Evolutionary conservation across 2,113 vertebrate genomes (phyloP).

Genomic region (Chloebia gouldiae): DNA sequence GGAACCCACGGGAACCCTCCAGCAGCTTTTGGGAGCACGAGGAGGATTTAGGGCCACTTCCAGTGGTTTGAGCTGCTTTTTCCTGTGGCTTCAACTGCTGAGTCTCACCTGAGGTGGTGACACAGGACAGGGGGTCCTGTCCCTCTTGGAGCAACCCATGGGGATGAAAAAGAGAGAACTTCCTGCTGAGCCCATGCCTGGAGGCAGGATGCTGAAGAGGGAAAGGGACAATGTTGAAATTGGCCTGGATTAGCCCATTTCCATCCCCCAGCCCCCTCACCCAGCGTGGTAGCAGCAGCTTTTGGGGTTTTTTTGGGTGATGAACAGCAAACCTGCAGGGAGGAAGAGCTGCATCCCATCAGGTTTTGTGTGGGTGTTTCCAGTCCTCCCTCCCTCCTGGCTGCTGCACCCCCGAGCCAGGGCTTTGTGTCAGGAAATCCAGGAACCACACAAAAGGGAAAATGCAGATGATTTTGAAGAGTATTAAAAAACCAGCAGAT

Average conservation of each 20-base stretch:
- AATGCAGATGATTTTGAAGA: background rate
- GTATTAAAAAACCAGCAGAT: background rate
- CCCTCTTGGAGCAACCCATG: background rate
- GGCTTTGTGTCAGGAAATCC: background rate
- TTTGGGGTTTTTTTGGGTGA: background rate
- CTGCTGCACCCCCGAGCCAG: background rate
- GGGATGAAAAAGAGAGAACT: background rate
- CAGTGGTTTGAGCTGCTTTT: fast-evolving
- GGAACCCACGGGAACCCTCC: fast-evolving
- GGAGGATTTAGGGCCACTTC: background rate
- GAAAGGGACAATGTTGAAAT: background rate
- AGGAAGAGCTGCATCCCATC: background rate
- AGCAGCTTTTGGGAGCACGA: background rate
- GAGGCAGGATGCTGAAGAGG: background rate
- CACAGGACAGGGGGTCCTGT: background rate
- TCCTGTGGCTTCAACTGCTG: fast-evolving
- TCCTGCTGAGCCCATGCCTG: background rate
- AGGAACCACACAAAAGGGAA: background rate
- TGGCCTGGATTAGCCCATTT: background rate
- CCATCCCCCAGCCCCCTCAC: background rate
- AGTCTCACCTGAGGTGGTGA: background rate
- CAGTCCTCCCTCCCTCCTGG: fast-evolving
- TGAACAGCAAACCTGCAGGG: background rate
- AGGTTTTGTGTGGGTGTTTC: background rate
- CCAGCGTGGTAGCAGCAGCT: background rate